Percentiles rank a stretch among this genome's conserved stretches.
Evolutionary conservation across 1,140 invertebrate genomes (phyloP).

Genomic region (Atopsyche davidsoni): DNA sequence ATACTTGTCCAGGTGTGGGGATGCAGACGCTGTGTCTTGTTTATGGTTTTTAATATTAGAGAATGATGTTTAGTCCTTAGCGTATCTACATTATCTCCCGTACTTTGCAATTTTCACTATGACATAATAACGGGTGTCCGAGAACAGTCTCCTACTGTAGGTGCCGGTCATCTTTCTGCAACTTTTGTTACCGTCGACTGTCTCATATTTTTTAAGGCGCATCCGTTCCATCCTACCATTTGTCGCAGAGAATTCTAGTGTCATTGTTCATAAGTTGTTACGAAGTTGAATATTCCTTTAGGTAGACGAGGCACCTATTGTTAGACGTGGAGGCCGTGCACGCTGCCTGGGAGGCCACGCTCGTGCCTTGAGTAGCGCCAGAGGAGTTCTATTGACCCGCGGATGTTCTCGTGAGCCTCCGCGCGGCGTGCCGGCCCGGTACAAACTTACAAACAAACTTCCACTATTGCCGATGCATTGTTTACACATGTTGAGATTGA

Average conservation of each 20-base stretch:
- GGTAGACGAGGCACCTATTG: conserved; percentile 9
- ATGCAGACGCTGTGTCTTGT: conserved; percentile 2
- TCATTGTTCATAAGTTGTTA: conserved; percentile 14
- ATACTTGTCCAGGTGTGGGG: conserved; percentile 20
- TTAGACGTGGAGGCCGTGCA: conserved; percentile 3
- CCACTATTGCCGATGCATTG: conserved; percentile 6
- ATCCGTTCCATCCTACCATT: neutral
- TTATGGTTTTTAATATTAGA: conserved; percentile 8
- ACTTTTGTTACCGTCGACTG: conserved; percentile 2
- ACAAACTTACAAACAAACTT: neutral
- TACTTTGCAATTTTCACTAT: neutral
- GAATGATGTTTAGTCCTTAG: conserved; percentile 9
- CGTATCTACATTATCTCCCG: conserved; percentile 1
- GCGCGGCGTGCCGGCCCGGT: neutral
- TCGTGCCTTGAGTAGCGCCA: too few relatives aligned
- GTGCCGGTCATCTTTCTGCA: conserved; percentile 13
- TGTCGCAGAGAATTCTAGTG: neutral
- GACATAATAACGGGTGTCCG: neutral
- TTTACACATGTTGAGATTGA: conserved; percentile 50
- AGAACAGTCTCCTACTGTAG: neutral
- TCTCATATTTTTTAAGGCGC: conserved; percentile 2
- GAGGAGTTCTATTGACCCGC: too few relatives aligned
- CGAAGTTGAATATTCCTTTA: too few relatives aligned
- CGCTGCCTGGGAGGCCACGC: too few relatives aligned
- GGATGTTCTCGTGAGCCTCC: too few relatives aligned